Conservation (phyloP, 2,888 invertebrate genomes). For the Bombyx huttoni region DNA sequence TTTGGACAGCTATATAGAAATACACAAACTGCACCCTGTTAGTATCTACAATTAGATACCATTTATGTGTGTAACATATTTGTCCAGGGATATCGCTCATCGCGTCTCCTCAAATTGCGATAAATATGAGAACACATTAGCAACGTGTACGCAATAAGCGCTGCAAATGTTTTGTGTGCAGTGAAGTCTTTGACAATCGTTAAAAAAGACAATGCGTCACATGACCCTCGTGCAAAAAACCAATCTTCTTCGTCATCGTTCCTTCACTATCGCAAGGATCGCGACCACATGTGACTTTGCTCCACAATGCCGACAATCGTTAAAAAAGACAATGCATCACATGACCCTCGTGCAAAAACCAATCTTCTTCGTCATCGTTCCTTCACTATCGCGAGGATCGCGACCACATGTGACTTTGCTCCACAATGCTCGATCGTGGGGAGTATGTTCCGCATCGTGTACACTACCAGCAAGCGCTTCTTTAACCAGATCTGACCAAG, state of each 20-base stretch:
- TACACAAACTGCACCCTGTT: slow-evolving; percentile 8
- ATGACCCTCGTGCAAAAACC: slow-evolving; percentile 32
- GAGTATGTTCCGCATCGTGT: too few species aligned
- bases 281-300: too few species aligned
- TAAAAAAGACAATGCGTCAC: slow-evolving; percentile 25
- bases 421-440: too few species aligned
- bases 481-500: too few species aligned
- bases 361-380: too few species aligned
- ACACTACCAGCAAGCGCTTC: too few species aligned
- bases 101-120: slow-evolving; percentile 3
- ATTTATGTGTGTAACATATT: slow-evolving; percentile 27
- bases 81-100: slow-evolving; percentile 20
- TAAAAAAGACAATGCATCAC: slow-evolving; percentile 25
- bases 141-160: slow-evolving; percentile 33
- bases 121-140: slow-evolving; percentile 7
- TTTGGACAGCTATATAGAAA: too few species aligned
- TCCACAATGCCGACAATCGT: too few species aligned
- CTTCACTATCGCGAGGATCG: too few species aligned
- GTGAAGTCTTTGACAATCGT: slow-evolving; percentile 30
- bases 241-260: too few species aligned
- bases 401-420: too few species aligned
- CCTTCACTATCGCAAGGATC: too few species aligned
- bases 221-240: slow-evolving; percentile 32
- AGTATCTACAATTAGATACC: slow-evolving; percentile 21
- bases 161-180: slow-evolving; percentile 46